Evolutionary conservation across 2,888 invertebrate species (phyloP), one percentile per base, ranked within the genome.

Genomic region (Nasonovia ribisnigri): DNA sequence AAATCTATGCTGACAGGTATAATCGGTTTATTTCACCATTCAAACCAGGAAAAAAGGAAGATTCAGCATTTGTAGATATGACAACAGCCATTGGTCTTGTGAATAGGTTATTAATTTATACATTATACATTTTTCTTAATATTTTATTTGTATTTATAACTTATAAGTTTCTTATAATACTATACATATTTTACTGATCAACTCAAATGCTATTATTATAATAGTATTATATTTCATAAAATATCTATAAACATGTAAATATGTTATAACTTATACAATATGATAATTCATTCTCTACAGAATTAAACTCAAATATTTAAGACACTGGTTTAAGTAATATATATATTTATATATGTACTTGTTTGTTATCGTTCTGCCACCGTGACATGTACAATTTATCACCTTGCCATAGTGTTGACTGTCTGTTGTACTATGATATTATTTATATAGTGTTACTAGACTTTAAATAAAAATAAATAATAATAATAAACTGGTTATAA

Each of bases 71-170:
- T 94, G 98, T 99, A 13, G 97, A 97, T 95, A 96, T 98, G 95
- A 97, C 97, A 94, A 97, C 97, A n/a, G 98, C 99, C 2, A 98
- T 99, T 95, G 97, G 98, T n/a, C 96, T 99, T 92, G 97, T 99
- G 51, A 99, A 99, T 96, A 97, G 97, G 97, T 97, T 95, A 96
- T 87, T 43, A 24, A 51, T 16, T 43, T 96, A 54, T 5, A 87
- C 1, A 29, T 86, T 29, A 43, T 16, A n/a, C 13, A 60, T 60
- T 60, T 11, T 60, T 60, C n/a, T 13, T 67, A n/a, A 67, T 67
- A 67, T 67, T 67, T 4, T 67, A 67, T 67, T 67, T n/a, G 4
- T 67, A 4, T 13, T n/a, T 29, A n/a, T 67, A 29, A n/a, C 13
- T 29, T n/a, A 67, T n/a, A n/a, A 60, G 29, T 60, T 3, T 67